These are phyloP conservation scores for Masticophis lateralis DNA, from an alignment of 2,797 vertebrate species.

Conservation along the genomic window DNA sequence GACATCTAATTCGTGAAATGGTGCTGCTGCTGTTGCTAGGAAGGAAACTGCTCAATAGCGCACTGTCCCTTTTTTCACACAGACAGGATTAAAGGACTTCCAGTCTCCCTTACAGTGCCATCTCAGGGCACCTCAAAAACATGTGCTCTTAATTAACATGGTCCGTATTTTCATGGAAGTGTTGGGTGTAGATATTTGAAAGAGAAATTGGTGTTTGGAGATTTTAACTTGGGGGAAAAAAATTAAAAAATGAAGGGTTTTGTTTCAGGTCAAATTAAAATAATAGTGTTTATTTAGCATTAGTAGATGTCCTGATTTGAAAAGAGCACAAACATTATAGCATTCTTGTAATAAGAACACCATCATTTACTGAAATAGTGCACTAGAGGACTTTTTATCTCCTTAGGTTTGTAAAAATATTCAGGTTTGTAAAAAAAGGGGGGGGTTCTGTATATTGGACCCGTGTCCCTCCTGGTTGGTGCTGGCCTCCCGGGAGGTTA, in stretches of 20 bases:
- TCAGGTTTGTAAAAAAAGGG: background rate
- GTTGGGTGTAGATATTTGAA: background rate
- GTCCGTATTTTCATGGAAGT: background rate
- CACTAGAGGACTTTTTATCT: background rate
- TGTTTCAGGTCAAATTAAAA: background rate
- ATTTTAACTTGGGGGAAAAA: background rate
- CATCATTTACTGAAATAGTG: background rate
- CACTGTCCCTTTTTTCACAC: conserved; percentile 59
- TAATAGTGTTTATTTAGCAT: conserved; percentile 5
- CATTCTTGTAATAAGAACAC: background rate
- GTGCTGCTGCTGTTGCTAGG: conserved; percentile 75
- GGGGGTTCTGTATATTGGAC: too few relatives aligned
- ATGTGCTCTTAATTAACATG: background rate
- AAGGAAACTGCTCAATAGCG: conserved; percentile 73
- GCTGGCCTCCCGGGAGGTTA: too few relatives aligned
- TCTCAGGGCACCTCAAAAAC: conserved; percentile 25
- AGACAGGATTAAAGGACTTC: conserved; percentile 65
- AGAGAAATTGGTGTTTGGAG: background rate
- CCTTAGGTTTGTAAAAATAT: background rate
- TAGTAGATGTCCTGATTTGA: background rate
- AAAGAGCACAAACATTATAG: background rate
- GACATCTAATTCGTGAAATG: conserved; percentile 77
- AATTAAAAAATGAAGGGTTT: background rate
- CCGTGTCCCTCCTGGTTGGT: too few relatives aligned
- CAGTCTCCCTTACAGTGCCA: conserved; percentile 40